phyloP scores from a whole-genome alignment of 1,140 invertebrate species.

The Rhyzopertha dominica region DNA sequence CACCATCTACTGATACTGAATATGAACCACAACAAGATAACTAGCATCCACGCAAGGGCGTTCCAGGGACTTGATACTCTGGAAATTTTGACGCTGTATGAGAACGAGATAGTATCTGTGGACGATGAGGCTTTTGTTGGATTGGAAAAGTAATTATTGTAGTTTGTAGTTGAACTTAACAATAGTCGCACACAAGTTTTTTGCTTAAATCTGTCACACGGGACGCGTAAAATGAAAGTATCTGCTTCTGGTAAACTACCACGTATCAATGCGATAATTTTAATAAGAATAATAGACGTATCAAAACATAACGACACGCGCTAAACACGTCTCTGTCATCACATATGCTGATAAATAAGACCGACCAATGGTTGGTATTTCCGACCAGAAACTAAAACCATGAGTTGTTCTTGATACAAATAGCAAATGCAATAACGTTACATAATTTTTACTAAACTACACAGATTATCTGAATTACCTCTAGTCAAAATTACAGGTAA shows the following conservation, averaged over 20 bases:
- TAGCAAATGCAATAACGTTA: no score
- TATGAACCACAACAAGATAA: constrained; percentile 84
- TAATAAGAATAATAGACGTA: no score
- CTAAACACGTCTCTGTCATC: no score
- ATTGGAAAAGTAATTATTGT: constrained; percentile 70
- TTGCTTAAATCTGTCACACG: neutral
- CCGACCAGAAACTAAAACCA: no score
- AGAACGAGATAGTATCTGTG: constrained; percentile 74
- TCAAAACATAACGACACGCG: no score
- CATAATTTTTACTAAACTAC: no score
- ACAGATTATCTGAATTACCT: no score
- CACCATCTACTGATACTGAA: constrained; percentile 80
- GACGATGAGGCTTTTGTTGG: constrained; percentile 78
- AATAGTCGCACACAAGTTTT: neutral
- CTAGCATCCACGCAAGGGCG: constrained; percentile 66
- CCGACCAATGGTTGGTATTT: no score
- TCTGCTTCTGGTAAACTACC: neutral
- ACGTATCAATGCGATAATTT: no score
- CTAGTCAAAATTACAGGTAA: no score
- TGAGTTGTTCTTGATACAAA: no score
- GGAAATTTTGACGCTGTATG: constrained; percentile 82
- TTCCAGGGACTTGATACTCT: constrained; percentile 80
- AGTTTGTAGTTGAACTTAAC: neutral
- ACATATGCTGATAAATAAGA: no score
- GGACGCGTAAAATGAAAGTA: neutral